phyloP scores from a whole-genome alignment of 2,113 vertebrate species.

The Bos indicus region DNA sequence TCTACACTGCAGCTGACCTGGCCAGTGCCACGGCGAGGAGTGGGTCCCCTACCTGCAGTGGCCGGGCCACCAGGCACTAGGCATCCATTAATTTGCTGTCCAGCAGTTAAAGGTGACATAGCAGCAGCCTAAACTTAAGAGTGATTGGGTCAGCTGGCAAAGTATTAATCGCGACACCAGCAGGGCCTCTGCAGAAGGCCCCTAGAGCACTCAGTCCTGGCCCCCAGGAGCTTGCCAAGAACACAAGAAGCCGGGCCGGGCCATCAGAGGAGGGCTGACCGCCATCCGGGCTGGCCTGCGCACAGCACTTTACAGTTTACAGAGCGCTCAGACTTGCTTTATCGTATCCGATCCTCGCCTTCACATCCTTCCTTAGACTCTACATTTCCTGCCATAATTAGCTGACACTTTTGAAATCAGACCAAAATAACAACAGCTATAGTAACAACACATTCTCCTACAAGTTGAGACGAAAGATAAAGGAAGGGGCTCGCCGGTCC shows the following conservation, averaged over 20 bases:
- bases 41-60: neutral
- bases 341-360: rapidly evolving
- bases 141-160: rapidly evolving
- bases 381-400: neutral
- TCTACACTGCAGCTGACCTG: rapidly evolving
- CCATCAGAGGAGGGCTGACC: neutral
- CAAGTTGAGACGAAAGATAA: neutral
- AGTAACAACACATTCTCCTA: neutral
- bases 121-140: neutral
- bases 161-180: neutral
- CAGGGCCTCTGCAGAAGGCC: neutral
- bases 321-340: neutral
- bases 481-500: rapidly evolving
- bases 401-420: neutral
- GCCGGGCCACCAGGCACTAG: no score
- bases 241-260: neutral
- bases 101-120: rapidly evolving
- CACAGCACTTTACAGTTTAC: neutral
- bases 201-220: rapidly evolving
- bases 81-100: rapidly evolving
- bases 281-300: rapidly evolving
- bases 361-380: neutral
- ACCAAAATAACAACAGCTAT: neutral
- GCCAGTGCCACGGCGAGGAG: rapidly evolving
- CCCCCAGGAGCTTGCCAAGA: neutral